phyloP scores from a whole-genome alignment of 2,113 vertebrate species.

The Murina feae region DNA sequence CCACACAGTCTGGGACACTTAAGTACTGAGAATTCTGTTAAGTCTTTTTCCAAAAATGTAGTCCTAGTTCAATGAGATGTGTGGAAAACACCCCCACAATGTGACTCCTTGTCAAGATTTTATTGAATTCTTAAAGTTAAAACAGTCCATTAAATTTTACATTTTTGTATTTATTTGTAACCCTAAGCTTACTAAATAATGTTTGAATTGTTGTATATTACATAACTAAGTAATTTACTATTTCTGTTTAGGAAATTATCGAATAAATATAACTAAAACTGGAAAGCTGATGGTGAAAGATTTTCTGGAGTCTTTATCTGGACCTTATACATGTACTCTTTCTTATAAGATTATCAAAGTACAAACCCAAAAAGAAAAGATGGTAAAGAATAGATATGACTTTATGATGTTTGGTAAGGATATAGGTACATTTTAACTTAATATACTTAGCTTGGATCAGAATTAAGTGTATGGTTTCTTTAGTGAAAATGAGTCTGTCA shows the following conservation, averaged over 20 bases:
- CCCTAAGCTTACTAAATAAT: conserved; percentile 31
- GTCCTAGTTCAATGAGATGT: background rate
- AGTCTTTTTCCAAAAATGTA: background rate
- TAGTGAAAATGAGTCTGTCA: background rate
- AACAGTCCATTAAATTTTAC: background rate
- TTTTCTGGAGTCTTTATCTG: conserved; percentile 79
- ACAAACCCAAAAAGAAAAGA: conserved; percentile 68
- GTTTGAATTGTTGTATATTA: conserved; percentile 43
- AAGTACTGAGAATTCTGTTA: background rate
- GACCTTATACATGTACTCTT: conserved; percentile 80
- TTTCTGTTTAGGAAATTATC: conserved; percentile 72
- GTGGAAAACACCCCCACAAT: background rate
- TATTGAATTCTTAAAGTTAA: conserved; percentile 32
- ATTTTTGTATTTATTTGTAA: background rate
- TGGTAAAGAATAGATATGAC: conserved; percentile 63
- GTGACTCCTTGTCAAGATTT: background rate
- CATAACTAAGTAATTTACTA: conserved; percentile 55
- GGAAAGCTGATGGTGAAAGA: conserved; percentile 78
- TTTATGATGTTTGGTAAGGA: conserved; percentile 82
- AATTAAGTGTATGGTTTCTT: conserved; percentile 4
- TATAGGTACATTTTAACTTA: background rate
- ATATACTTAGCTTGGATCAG: background rate
- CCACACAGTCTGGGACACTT: background rate
- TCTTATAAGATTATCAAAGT: conserved; percentile 75
- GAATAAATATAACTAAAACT: conserved; percentile 70